phyloP scores from a whole-genome alignment of 1,140 invertebrate genomes.

The Sitodiplosis mosellana region DNA sequence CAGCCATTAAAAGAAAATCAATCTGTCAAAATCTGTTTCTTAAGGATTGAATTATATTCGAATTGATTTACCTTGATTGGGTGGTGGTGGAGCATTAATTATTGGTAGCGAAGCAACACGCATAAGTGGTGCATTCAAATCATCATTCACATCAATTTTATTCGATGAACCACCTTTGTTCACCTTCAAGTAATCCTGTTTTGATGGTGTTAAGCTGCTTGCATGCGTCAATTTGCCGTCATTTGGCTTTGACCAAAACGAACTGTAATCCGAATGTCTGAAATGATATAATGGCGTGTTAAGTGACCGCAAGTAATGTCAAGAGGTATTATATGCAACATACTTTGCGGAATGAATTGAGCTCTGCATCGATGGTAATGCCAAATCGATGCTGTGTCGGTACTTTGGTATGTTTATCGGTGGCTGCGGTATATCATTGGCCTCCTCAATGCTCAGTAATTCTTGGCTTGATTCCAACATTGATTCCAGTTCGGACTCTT shows the following conservation, averaged over 20 bases:
- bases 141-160: not conserved
- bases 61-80: conserved; percentile 7
- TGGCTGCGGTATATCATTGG: not conserved
- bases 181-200: not conserved
- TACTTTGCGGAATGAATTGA: conserved; percentile 4
- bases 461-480: not conserved
- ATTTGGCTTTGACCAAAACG: not conserved
- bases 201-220: not conserved
- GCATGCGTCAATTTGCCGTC: not conserved
- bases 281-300: not conserved
- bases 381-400: conserved; percentile 37
- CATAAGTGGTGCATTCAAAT: conserved; percentile 6
- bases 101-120: conserved; percentile 13
- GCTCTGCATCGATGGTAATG: conserved; percentile 23
- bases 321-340: not conserved
- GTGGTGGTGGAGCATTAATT: not conserved
- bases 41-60: not conserved
- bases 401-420: conserved; percentile 32
- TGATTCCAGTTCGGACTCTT: not conserved
- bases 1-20: not conserved
- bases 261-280: not conserved
- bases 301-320: not conserved
- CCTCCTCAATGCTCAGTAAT: not conserved
- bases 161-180: not conserved
- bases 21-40: not conserved